Evolutionary conservation across 2,888 invertebrate species (phyloP), one percentile per base, ranked within the genome.

Genomic region (Euspilapteryx auroguttella): DNA sequence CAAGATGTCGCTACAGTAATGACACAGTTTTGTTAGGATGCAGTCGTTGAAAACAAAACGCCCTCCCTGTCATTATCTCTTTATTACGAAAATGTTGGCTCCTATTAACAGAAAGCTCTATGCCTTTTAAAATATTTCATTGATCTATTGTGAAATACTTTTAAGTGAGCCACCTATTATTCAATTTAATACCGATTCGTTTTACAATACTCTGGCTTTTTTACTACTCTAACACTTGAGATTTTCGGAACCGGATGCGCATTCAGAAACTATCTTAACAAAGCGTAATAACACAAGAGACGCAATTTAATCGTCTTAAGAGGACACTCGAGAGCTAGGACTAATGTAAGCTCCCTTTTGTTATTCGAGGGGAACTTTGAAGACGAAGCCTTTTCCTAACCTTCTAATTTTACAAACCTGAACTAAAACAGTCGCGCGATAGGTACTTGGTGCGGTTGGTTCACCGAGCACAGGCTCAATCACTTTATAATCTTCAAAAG

Each of bases 401-500:
- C 46, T 21, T 61, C 54, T 69, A 69, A 73, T 69, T 66, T 66
- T 62, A 59, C 56, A 50, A 56, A 42, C 47, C 49, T 52, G 42
- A 41, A 43, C 47, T 42, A 43, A 44, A 35, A 36, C 32, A 32
- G n/a, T n/a, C n/a, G n/a, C n/a, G n/a, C n/a, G n/a, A n/a, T n/a
- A n/a, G n/a, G n/a, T n/a, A n/a, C n/a, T n/a, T n/a, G n/a, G n/a
- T n/a, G n/a, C n/a, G n/a, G n/a, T n/a, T n/a, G n/a, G n/a, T n/a
- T n/a, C n/a, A n/a, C n/a, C n/a, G n/a, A n/a, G n/a, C n/a, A n/a
- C n/a, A n/a, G n/a, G n/a, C n/a, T n/a, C n/a, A n/a, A n/a, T n/a
- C n/a, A n/a, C n/a, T 17, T 8, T 61, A 56, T 73, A 69, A 75
- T 73, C 75, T 58, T 47, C 49, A 41, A 65, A 71, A 65, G 64